Evolutionary conservation across 2,113 vertebrate species (phyloP).

Genomic region (Siniperca knerii): DNA sequence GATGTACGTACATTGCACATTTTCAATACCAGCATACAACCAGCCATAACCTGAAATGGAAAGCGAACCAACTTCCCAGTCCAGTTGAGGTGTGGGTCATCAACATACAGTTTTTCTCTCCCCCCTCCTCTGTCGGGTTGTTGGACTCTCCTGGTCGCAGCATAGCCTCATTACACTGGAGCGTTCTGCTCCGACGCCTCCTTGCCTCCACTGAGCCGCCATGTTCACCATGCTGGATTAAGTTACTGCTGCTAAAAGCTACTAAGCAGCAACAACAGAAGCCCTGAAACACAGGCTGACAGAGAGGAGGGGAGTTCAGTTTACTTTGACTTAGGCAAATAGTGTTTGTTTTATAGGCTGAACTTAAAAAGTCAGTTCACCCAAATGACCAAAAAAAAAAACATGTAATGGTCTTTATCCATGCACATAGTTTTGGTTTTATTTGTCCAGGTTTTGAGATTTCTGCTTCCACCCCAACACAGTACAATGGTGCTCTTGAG

Average conservation of each 20-base stretch:
- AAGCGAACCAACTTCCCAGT: background rate
- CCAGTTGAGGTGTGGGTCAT: background rate
- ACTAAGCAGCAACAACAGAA: constrained; percentile 23
- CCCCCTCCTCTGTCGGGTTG: background rate
- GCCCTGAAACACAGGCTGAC: constrained; percentile 28
- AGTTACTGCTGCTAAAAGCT: constrained; percentile 61
- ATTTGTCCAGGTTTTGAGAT: background rate
- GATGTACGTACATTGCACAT: background rate
- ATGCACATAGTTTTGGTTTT: background rate
- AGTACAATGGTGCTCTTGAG: background rate
- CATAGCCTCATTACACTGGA: constrained; percentile 3
- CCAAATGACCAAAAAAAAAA: background rate
- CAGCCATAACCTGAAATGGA: background rate
- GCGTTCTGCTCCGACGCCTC: constrained; percentile 52
- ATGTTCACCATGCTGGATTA: constrained; percentile 33
- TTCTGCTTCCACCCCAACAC: background rate
- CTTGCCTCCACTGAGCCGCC: constrained; percentile 11
- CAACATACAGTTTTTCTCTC: background rate
- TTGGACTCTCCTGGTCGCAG: background rate
- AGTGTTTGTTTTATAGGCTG: background rate
- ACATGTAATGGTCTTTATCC: background rate
- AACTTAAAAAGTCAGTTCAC: constrained; percentile 5
- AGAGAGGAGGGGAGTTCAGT: background rate
- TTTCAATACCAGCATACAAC: background rate
- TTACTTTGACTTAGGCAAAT: background rate